Percentiles rank a stretch among this genome's conserved stretches.
phyloP scores from a whole-genome alignment of 2,888 invertebrate species.

The Phortica okadai region DNA sequence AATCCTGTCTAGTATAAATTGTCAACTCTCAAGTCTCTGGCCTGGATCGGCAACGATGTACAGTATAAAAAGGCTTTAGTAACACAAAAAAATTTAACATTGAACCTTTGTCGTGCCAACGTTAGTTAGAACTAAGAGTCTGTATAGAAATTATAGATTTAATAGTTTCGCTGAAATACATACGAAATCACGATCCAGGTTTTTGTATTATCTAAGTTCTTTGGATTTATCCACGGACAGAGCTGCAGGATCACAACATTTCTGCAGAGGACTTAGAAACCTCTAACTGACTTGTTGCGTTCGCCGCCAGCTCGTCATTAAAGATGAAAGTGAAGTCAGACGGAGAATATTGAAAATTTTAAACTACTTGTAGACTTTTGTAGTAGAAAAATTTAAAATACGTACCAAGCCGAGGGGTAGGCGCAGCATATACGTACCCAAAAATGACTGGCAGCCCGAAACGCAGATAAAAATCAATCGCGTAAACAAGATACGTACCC shows the following conservation, averaged over 20 bases:
- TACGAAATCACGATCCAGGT: conserved; percentile 1
- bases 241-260: background rate
- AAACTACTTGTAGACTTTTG: conserved; percentile 2
- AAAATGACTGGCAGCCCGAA: background rate
- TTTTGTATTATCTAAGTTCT: background rate
- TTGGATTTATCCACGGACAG: background rate
- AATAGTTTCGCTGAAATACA: conserved; percentile 4
- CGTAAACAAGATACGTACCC: conserved; percentile 14
- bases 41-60: background rate
- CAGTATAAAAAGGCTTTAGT: conserved; percentile 2
- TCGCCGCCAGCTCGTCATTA: background rate
- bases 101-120: background rate
- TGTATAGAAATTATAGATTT: background rate
- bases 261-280: background rate
- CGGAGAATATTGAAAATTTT: background rate
- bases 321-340: background rate
- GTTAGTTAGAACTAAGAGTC: background rate
- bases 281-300: background rate
- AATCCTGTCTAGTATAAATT: conserved; percentile 16
- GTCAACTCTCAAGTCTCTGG: conserved; percentile 15
- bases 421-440: conserved; percentile 21
- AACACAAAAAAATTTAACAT: background rate
- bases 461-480: background rate
- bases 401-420: conserved; percentile 19
- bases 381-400: conserved; percentile 4